Conservation (phyloP, 2,113 vertebrate species). For the Cyphomyrus discorhynchus region DNA sequence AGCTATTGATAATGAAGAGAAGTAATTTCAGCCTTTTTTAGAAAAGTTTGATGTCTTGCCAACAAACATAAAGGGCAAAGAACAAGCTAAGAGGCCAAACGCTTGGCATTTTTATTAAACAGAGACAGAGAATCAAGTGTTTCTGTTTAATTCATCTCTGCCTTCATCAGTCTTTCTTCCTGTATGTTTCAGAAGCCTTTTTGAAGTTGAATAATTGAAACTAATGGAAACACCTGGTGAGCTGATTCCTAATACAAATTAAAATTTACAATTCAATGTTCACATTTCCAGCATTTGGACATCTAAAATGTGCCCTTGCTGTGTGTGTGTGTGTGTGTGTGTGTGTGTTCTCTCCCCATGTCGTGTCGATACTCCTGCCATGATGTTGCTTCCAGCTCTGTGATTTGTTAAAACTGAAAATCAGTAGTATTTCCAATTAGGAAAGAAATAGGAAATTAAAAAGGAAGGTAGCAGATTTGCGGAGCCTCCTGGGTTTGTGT, state of each 20-base stretch:
- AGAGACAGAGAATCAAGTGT: slow-evolving; percentile 13
- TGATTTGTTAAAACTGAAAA: neutral
- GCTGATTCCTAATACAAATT: neutral
- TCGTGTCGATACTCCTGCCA: neutral
- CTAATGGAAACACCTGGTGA: neutral
- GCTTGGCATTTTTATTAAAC: neutral
- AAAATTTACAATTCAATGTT: neutral
- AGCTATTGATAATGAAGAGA: neutral
- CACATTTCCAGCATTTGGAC: neutral
- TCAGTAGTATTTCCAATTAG: neutral
- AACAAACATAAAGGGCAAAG: neutral
- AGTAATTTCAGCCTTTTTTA: neutral
- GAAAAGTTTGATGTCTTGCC: neutral
- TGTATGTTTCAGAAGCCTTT: neutral
- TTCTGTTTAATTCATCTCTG: neutral
- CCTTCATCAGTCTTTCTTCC: neutral
- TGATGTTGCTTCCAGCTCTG: neutral
- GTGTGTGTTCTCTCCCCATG: neutral
- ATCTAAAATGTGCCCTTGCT: neutral
- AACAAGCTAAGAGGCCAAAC: neutral
- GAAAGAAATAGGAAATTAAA: neutral
- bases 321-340: neutral
- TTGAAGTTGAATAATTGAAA: slow-evolving; percentile 10
- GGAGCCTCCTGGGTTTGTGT: neutral
- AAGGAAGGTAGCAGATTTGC: neutral